Evolutionary conservation across 2,888 invertebrate species (phyloP), one percentile per base, ranked within the genome.

Genomic region (Ophion ellenae): DNA sequence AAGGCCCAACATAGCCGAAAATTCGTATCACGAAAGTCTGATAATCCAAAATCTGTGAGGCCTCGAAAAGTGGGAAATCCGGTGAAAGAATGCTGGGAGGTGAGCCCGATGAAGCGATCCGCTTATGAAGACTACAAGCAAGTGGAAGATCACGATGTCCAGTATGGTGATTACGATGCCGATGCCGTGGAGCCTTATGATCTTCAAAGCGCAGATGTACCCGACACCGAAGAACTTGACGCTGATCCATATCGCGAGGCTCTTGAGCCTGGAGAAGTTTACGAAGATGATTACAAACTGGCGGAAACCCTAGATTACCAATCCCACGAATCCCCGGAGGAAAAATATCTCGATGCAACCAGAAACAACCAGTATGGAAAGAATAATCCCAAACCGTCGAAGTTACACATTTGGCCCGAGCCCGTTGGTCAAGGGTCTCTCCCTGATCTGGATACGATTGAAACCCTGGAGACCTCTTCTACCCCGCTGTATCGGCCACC

Each of bases 341-440:
- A 53, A 47, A 77, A 80, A 0, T 40, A 85, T 47, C 0, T 20
- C 36, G 71, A 63, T 40, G 61, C n/a, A 24, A 71, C 24, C 11
- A 69, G 73, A 17, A 53, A 64, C 57, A 67, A 63, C 17, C n/a
- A 1, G n/a, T 40, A 71, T 24, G 69, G 5, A 36, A 69, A 57
- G 40, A 67, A 45, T 64, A 76, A 78, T n/a, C 20, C 2, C 14
- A 70, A 74, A 28, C 53, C 24, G 11, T 71, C 45, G 45, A 83
- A 80, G 57, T 17, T n/a, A 40, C 70, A 61, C 45, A 78, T 88
- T 73, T 87, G 88, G 88, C 87, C 88, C 0, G 82, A 88, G 47
- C 82, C 81, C 77, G 36, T 84, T 4, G 78, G 45, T 11, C 57
- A 73, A 6, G 79, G 9, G 45, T 47, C 57, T 32, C 69, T 75